Base-by-base conservation (phyloP, 2,113 vertebrate genomes). In the Tyto alba region DNA sequence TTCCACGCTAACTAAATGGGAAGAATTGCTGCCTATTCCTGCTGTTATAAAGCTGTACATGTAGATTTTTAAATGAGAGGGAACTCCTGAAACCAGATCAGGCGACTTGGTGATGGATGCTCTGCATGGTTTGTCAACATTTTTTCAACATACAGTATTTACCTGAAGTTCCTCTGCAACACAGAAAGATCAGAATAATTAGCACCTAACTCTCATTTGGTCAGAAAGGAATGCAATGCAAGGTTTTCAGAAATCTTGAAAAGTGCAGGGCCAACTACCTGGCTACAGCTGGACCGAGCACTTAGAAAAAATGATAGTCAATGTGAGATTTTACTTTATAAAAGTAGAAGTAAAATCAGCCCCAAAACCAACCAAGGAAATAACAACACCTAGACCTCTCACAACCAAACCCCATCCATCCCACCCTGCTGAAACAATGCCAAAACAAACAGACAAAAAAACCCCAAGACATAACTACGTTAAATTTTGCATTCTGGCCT, bases 401-500 rank as follows among this genome's bases (percentile, higher is more conserved):
- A 9, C 11, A 45, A 20, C 21, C 38, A 40, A 93, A 84, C 4
- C 8, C 27, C 57, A 59, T 17, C 12, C 40, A 30, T 57, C 38
- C 47, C 38, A 45, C 6, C 30, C 32, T 48, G 71, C 14, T 22
- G 71, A 69, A 72, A 43, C 32, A 50, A 43, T 29, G 34, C 10
- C 53, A 40, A 76, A 80, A 12, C 17, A 17, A 55, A 43, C 19
- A 64, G 59, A 53, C 10, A 43, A 60, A 63, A 81, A 63, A 55
- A 0, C 10, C 6, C 34, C 53, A 2, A 20, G 63, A n/a, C 12
- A 30, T 2, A 18, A 3, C 55, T 47, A 7, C 15, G 36, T 32
- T 56, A 9, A 4, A 23, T 48, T 72, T 79, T 85, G 22, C 26
- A 25, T 85, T 72, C 63, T 40, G 41, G 38, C 47, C 41, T 75